Evolutionary conservation across 2,113 vertebrate species (phyloP), one percentile per base, ranked within the genome.

Genomic region (Oceanodroma tethys): DNA sequence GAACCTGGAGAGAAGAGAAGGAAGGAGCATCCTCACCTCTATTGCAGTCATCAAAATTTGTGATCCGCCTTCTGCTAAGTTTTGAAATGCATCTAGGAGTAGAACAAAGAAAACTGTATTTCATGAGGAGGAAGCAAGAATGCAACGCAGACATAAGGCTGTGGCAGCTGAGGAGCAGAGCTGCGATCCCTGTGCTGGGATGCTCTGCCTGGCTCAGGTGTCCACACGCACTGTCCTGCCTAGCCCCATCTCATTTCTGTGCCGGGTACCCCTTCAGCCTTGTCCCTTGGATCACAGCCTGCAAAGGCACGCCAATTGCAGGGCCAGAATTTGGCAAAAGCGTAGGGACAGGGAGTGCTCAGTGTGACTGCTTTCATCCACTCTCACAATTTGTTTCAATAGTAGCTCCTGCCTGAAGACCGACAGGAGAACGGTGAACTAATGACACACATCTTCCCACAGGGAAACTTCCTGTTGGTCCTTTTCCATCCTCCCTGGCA

Each of bases 81-180:
- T 98, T 71, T 50, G 89, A 97, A 98, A 98, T 27, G 95, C 88
- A 83, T 90, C 98, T 98, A 82, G 34, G 38, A 9, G 5, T 36
- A 95, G 88, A 67, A 81, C 16, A 96, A 73, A 93, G 47, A 83
- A 74, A 76, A 40, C 1, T 14, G 32, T 40, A 73, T 15, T 58
- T 60, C 22, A 45, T 20, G 45, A 88, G 36, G 11, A 70, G 30
- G 40, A 73, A 73, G 66, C 25, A 71, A 59, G 81, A 58, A 53
- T 4, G 18, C 43, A 87, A 43, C 2, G 7, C 40, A 68, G 66
- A 29, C 13, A 13, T 16, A 47, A 82, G 59, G 59, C 43, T 56
- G 60, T 30, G 71, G 53, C 56, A 88, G 50, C 42, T n/a, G 53
- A 92, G 67, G 16, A 84, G 40, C 38, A 65, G 86, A 86, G 59